These are phyloP conservation scores for Nematopogon swammerdamellus DNA, from an alignment of 2,888 invertebrate species.

Conservation along the genomic window DNA sequence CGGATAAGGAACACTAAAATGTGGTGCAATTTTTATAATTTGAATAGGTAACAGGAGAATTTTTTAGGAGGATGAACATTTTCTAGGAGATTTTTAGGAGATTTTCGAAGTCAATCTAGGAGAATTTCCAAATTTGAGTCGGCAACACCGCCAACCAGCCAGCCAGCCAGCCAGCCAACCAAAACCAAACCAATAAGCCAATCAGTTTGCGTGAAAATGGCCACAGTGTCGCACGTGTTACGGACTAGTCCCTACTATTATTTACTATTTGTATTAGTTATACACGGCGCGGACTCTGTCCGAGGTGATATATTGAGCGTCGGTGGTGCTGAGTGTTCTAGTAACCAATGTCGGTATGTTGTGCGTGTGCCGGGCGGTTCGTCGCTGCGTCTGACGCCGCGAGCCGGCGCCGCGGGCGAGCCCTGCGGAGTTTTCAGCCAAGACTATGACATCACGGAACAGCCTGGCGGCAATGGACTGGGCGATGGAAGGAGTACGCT, in stretches of 20 bases:
- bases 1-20: too few species aligned
- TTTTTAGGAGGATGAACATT: too few species aligned
- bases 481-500: constrained; percentile 23
- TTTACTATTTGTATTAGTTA: constrained; percentile 26
- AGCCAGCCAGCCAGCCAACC: too few species aligned
- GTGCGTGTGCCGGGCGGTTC: constrained; percentile 35
- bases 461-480: constrained; percentile 18
- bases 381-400: constrained; percentile 40
- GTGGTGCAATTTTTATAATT: too few species aligned
- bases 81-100: too few species aligned
- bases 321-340: constrained; percentile 24
- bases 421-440: constrained; percentile 32
- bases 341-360: background rate
- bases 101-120: too few species aligned
- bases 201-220: constrained; percentile 32
- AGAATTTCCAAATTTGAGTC: too few species aligned
- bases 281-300: constrained; percentile 20
- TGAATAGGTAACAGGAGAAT: too few species aligned
- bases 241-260: constrained; percentile 49
- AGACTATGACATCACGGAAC: constrained; percentile 36
- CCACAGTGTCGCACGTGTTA: constrained; percentile 27
- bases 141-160: too few species aligned
- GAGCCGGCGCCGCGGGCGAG: constrained; percentile 24
- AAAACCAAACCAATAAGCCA: too few species aligned
- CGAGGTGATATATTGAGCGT: constrained; percentile 33